phyloP scores from a whole-genome alignment of 2,797 vertebrate species.

The Phylloscopus collybita region DNA sequence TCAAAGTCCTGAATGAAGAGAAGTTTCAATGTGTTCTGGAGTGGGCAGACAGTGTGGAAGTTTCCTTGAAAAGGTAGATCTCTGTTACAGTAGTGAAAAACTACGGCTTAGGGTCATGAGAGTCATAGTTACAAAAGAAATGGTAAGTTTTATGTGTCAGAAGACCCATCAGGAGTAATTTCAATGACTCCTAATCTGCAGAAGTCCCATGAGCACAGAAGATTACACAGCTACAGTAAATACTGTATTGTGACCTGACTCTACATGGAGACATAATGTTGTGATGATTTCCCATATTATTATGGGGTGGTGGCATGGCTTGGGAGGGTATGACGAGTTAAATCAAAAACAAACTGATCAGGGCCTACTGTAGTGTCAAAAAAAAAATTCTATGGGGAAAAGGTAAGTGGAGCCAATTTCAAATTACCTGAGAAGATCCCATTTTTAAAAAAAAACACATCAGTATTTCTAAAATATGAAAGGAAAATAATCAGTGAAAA shows the following conservation, averaged over 20 bases:
- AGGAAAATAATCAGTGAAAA: not conserved
- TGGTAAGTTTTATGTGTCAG: not conserved
- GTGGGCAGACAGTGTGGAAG: conserved; percentile 77
- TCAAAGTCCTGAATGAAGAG: conserved; percentile 85
- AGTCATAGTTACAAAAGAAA: not conserved
- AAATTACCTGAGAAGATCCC: not conserved
- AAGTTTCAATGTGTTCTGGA: conserved; percentile 78
- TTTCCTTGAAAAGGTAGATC: conserved; percentile 83
- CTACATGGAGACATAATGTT: not conserved
- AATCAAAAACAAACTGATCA: not conserved
- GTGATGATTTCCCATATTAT: not conserved
- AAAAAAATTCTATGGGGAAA: not conserved
- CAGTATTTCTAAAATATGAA: not conserved
- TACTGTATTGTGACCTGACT: not conserved
- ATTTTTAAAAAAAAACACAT: not conserved
- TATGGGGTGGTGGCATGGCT: not conserved
- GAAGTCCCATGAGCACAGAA: not conserved
- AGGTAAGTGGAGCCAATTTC: not conserved
- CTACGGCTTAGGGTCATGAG: not conserved
- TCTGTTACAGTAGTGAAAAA: not conserved
- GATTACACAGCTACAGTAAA: not conserved
- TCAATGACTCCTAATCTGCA: not conserved
- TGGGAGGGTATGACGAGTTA: not conserved
- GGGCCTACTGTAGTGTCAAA: not conserved
- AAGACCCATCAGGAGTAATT: not conserved